Conservation (phyloP, 2,797 vertebrate species). For the Cynodonichthys magdalenae region DNA sequence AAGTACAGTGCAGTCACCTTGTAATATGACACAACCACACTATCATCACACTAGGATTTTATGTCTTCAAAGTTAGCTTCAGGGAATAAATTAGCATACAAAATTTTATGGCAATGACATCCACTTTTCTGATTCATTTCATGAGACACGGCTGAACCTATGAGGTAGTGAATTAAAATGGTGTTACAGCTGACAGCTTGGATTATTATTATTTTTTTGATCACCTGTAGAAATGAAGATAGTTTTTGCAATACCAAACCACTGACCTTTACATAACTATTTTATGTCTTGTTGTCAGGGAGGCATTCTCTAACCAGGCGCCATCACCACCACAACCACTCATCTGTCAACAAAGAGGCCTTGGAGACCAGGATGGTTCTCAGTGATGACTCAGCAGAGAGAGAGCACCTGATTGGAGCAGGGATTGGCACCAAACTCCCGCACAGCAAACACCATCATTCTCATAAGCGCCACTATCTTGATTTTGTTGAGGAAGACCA, state of each 20-base stretch:
- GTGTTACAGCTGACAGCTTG: neutral
- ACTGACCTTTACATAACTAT: neutral
- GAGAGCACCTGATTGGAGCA: slow-evolving; percentile 73
- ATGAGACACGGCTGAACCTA: too few relatives aligned
- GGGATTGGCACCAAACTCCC: slow-evolving; percentile 50
- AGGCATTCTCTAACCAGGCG: slow-evolving; percentile 58
- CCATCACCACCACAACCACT: slow-evolving; percentile 72
- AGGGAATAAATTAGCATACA: too few relatives aligned
- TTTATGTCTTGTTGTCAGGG: slow-evolving; percentile 62
- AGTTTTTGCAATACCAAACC: neutral
- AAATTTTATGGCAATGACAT: too few relatives aligned
- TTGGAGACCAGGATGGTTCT: slow-evolving; percentile 66
- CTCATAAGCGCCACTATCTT: slow-evolving; percentile 60
- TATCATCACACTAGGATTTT: too few relatives aligned
- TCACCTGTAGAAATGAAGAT: too few relatives aligned
- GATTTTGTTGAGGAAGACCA: slow-evolving; percentile 66
- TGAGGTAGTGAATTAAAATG: neutral
- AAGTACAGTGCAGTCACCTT: too few relatives aligned
- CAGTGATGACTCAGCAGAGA: slow-evolving; percentile 78
- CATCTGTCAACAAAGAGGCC: slow-evolving; percentile 62
- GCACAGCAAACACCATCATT: slow-evolving; percentile 47
- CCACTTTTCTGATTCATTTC: too few relatives aligned
- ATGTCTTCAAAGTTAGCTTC: too few relatives aligned
- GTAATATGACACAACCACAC: too few relatives aligned
- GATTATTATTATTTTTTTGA: neutral